These are phyloP conservation scores for Prorops nasuta DNA, from an alignment of 1,140 invertebrate genomes.

Conservation along the genomic window DNA sequence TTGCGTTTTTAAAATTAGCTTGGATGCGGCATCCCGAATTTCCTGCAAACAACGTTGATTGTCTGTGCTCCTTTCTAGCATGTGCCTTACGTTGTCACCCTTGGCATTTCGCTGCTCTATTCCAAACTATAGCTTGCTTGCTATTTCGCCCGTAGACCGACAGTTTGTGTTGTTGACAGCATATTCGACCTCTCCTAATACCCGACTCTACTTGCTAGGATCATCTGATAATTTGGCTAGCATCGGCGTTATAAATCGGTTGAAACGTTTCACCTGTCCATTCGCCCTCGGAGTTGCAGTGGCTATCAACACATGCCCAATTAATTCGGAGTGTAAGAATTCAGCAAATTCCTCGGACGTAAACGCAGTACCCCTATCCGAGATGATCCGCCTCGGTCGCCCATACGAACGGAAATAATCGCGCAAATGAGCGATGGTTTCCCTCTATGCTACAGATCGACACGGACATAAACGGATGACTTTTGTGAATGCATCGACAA, in stretches of 20 bases:
- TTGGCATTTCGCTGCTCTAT: too few species aligned
- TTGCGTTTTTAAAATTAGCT: too few species aligned
- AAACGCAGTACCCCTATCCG: too few species aligned
- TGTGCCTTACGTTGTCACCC: too few species aligned
- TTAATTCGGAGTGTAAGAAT: slow-evolving; percentile 8
- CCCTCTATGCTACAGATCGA: not conserved
- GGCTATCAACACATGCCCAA: slow-evolving; percentile 18
- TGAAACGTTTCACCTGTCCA: slow-evolving; percentile 36
- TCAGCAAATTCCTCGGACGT: slow-evolving; percentile 8
- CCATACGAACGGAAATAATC: not conserved
- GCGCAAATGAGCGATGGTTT: not conserved
- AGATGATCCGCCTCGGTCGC: not conserved
- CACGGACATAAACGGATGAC: slow-evolving; percentile 3
- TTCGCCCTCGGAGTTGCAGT: slow-evolving; percentile 32
- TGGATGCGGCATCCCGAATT: too few species aligned
- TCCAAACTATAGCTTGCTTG: slow-evolving; percentile 16
- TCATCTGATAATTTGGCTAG: slow-evolving; percentile 20
- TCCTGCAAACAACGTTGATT: too few species aligned
- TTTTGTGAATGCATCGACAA: slow-evolving; percentile 5
- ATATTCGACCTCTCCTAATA: slow-evolving; percentile 12
- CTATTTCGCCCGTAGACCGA: slow-evolving; percentile 7
- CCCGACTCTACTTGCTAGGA: slow-evolving; percentile 16
- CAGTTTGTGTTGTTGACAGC: slow-evolving; percentile 20
- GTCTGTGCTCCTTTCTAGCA: too few species aligned
- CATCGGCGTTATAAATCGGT: slow-evolving; percentile 31